phyloP scores from a whole-genome alignment of 2,888 invertebrate species.

The Tiliacea aurago region DNA sequence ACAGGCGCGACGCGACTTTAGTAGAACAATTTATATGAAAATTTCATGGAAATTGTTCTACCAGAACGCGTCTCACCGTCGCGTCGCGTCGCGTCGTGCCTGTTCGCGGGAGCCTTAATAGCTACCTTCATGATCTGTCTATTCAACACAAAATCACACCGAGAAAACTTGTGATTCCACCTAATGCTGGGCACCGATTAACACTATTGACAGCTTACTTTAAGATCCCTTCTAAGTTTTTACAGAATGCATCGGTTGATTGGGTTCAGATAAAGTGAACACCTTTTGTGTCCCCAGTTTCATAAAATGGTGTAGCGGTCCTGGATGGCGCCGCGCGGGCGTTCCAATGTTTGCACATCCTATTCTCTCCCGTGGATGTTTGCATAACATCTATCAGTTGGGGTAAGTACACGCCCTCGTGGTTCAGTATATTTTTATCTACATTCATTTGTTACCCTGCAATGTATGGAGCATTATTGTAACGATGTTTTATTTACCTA shows the following conservation, averaged over 20 bases:
- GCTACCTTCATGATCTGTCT: neutral
- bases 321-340: conserved; percentile 74
- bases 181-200: too few relatives aligned
- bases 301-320: neutral
- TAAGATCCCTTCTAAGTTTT: too few relatives aligned
- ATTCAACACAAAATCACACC: too few relatives aligned
- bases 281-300: conserved; percentile 7
- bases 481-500: neutral
- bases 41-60: too few relatives aligned
- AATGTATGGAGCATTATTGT: neutral
- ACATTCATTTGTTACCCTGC: neutral
- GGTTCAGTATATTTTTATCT: neutral
- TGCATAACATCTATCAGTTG: conserved; percentile 68
- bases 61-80: too few relatives aligned
- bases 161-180: too few relatives aligned
- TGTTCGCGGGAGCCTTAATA: too few relatives aligned
- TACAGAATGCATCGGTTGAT: too few relatives aligned
- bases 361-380: conserved; percentile 74
- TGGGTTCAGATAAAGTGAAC: neutral
- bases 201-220: too few relatives aligned
- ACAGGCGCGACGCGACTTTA: too few relatives aligned
- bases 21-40: too few relatives aligned
- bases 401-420: neutral
- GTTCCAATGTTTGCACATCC: conserved; percentile 75
- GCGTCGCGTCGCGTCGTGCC: too few relatives aligned